A percentile compares a stretch with the other conserved stretches of the same genome.
Evolutionary conservation across 2,113 vertebrate species (phyloP).

Genomic region (Corythornis madagascariensis): DNA sequence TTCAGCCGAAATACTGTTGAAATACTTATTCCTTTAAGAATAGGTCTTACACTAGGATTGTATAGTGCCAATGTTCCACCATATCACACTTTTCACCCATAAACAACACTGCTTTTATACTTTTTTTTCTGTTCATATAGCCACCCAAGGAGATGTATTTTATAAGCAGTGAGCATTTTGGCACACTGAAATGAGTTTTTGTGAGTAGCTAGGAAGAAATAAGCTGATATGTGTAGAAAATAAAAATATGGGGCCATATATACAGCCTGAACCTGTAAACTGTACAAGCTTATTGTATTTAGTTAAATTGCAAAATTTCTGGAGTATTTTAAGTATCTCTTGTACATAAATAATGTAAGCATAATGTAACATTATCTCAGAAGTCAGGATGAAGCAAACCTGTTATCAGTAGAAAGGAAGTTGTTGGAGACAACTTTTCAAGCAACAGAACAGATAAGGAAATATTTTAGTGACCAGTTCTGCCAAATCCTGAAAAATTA

Average conservation of each 20-base stretch:
- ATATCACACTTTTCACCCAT: background rate
- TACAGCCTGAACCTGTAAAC: background rate
- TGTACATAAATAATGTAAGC: background rate
- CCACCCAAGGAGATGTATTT: background rate
- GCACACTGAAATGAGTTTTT: background rate
- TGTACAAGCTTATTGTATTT: background rate
- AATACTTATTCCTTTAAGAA: background rate
- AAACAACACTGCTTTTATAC: background rate
- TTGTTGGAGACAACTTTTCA: background rate
- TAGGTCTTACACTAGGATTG: background rate
- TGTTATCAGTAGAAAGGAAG: background rate
- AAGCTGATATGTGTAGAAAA: background rate
- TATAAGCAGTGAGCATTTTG: background rate
- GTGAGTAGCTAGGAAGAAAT: background rate
- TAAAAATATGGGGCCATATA: background rate
- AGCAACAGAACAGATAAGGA: background rate
- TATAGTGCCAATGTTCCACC: background rate
- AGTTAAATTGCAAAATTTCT: background rate
- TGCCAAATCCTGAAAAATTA: background rate
- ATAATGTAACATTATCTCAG: background rate
- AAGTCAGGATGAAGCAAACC: background rate
- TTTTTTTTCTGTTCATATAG: background rate
- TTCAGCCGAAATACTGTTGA: background rate
- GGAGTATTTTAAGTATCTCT: background rate
- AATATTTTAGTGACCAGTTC: background rate